Evolutionary conservation across 2,888 invertebrate species (phyloP).

Genomic region (Caenorhabditis sp.): DNA sequence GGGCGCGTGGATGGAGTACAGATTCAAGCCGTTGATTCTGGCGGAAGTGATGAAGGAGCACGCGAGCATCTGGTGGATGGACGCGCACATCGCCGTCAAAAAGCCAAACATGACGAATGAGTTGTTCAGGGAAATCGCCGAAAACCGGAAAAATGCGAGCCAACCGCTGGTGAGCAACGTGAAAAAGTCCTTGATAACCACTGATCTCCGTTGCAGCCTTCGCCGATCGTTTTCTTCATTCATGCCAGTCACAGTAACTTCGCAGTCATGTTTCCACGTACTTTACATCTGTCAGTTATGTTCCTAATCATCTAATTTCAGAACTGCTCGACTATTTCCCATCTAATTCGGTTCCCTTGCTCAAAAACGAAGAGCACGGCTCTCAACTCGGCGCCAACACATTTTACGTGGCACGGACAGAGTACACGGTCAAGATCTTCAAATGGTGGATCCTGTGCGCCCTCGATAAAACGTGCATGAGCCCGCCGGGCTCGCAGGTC

Average conservation of each 20-base stretch:
- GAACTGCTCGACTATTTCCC: constrained; percentile 28
- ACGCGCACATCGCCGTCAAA: constrained; percentile 42
- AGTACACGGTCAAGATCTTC: constrained; percentile 11
- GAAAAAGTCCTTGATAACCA: neutral
- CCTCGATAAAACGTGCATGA: constrained; percentile 22
- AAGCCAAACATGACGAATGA: constrained; percentile 23
- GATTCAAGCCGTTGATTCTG: constrained; percentile 51
- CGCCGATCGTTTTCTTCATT: constrained; percentile 34
- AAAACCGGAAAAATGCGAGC: neutral
- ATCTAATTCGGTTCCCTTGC: neutral
- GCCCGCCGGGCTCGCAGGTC: constrained; percentile 14
- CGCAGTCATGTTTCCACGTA: constrained; percentile 18
- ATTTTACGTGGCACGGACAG: constrained; percentile 25
- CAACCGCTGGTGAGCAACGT: neutral
- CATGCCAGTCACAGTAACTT: constrained; percentile 52
- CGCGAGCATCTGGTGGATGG: constrained; percentile 52
- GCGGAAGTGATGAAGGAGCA: constrained; percentile 49
- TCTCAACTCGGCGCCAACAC: constrained; percentile 26
- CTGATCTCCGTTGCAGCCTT: constrained; percentile 3
- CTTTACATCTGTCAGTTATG: no score
- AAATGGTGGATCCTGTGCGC: constrained; percentile 44
- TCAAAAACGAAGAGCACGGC: constrained; percentile 5
- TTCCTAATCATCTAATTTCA: no score
- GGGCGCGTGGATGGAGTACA: constrained; percentile 42
- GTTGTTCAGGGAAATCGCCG: constrained; percentile 13